Evolutionary conservation across 2,888 invertebrate species (phyloP), one percentile per base, ranked within the genome.

Genomic region (Pristionchus mayeri): DNA sequence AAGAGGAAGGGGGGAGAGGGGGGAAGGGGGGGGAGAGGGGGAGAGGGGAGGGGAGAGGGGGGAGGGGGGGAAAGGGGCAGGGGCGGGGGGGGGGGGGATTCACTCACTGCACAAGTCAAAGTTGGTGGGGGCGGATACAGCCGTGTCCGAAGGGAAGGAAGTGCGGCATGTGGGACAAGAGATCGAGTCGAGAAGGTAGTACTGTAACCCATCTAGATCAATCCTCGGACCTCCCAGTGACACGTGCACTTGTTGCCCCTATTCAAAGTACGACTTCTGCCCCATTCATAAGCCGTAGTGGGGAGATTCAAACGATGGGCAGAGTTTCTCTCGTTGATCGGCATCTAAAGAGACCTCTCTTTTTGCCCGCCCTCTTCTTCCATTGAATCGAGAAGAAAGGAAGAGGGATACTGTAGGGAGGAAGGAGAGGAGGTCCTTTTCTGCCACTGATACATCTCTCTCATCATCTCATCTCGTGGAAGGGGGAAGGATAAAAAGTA

Each of bases 91-190:
- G 40, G 13, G 44, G 21, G 21, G 11, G 4, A n/a, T 4, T 40
- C 82, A 90, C 90, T 88, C 75, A 91, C 91, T 90, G 89, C 91
- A 91, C 30, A 91, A 87, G 85, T 90, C 91, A 84, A 89, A 90
- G 84, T 91, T 91, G 30, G 90, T 91, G 3, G 91, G 91, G 0
- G 91, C 91, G 48, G 87, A 85, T 57, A 90, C 86, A 9, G 91
- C 91, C 11, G 86, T 86, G 3, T 85, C 82, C n/a, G 87, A 87
- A 34, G 87, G 76, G 86, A 88, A 90, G 13, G 87, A 76, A 34
- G 86, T 78, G 2, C 90, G 88, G 79, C 91, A 91, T 1, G 89
- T 89, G 2, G 91, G 91, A 75, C 91, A 91, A n/a, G 87, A 89
- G 48, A 91, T 89, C 16, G 87, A 86, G 67, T 91, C 91, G 50